Conservation (phyloP, 1,140 invertebrate genomes). For the Heliconius hermathena region DNA sequence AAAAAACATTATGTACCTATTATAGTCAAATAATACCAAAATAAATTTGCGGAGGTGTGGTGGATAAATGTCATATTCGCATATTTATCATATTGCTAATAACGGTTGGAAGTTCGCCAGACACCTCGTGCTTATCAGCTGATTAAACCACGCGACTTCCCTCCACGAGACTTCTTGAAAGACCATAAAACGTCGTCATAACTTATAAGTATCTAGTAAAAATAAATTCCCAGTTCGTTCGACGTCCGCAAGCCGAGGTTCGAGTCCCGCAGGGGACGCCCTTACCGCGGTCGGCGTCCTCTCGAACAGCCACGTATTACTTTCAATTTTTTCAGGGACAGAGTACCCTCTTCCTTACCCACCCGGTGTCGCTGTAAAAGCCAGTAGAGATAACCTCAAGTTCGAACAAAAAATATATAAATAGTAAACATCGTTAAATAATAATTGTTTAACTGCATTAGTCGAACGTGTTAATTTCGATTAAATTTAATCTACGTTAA, state of each 20-base stretch:
- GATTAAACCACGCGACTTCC: constrained; percentile 57
- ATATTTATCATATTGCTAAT: constrained; percentile 50
- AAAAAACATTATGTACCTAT: background rate
- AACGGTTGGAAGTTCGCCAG: constrained; percentile 55
- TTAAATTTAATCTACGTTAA: constrained; percentile 33
- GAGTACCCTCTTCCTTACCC: no score
- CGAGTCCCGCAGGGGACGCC: no score
- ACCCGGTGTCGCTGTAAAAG: no score
- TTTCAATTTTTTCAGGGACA: no score
- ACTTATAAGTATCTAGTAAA: background rate
- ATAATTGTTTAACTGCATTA: constrained; percentile 18
- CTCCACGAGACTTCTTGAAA: background rate
- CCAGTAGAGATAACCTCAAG: no score
- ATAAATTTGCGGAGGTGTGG: background rate
- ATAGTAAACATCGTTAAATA: constrained; percentile 11
- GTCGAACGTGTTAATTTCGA: constrained; percentile 23
- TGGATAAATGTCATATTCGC: constrained; percentile 26
- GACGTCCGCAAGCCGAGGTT: no score
- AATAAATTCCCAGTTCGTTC: no score
- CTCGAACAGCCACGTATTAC: no score
- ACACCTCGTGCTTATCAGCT: constrained; percentile 51
- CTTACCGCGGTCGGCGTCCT: no score
- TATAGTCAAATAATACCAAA: background rate
- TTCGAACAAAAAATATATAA: background rate
- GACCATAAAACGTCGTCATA: background rate